phyloP scores from a whole-genome alignment of 2,113 vertebrate genomes.

The Zingel zingel region DNA sequence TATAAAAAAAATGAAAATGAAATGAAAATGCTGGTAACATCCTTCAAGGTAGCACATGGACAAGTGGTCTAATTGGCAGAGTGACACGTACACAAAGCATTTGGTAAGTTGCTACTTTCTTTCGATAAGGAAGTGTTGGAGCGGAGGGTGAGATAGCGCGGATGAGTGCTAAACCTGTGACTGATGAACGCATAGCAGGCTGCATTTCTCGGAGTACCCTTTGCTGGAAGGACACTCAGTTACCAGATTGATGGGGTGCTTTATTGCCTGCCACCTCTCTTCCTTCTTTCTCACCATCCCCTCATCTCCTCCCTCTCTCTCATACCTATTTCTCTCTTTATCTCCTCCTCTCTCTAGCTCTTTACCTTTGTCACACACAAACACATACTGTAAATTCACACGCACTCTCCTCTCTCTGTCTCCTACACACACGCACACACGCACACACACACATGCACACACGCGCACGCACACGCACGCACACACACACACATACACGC shows the following conservation, averaged over 20 bases:
- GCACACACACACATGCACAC: constrained; percentile 28
- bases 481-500: constrained; percentile 25
- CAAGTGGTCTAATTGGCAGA: constrained; percentile 41
- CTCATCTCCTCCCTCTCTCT: constrained; percentile 63
- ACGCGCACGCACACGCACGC: constrained; percentile 10
- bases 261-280: constrained; percentile 76
- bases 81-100: constrained; percentile 31
- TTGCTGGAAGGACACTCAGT: constrained; percentile 79
- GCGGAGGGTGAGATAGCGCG: constrained; percentile 20
- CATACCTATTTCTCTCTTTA: constrained; percentile 65
- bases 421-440: constrained; percentile 2
- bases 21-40: constrained; percentile 1
- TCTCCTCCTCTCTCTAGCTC: constrained; percentile 42
- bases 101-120: constrained; percentile 41
- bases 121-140: constrained; percentile 48
- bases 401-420: background rate
- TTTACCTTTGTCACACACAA: constrained; percentile 38
- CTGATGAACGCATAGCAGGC: constrained; percentile 68
- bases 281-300: constrained; percentile 55
- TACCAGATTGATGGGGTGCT: constrained; percentile 78
- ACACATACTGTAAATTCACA: constrained; percentile 52
- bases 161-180: constrained; percentile 63
- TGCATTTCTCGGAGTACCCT: constrained; percentile 63
- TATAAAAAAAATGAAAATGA: no score
- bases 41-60: constrained; percentile 1